These are phyloP conservation scores for Myocastor coypus DNA, from an alignment of 2,113 vertebrate species.

Conservation along the genomic window DNA sequence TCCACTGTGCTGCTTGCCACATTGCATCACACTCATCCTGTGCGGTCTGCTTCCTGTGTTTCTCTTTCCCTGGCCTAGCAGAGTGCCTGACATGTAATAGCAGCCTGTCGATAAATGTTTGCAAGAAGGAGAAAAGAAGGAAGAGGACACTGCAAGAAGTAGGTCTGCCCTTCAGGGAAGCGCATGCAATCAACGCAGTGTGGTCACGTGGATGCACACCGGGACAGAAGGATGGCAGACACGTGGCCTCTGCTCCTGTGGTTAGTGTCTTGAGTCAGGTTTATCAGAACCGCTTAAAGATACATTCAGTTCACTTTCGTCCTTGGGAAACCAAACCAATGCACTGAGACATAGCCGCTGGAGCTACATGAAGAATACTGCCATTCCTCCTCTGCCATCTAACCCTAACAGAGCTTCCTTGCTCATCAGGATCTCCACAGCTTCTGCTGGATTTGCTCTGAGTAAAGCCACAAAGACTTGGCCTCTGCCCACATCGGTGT, in stretches of 20 bases:
- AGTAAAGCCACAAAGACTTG: not conserved
- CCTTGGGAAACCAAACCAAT: not conserved
- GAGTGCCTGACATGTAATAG: not conserved
- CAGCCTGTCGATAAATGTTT: not conserved
- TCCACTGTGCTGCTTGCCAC: conserved; percentile 12
- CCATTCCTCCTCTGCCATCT: not conserved
- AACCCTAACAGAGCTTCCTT: not conserved
- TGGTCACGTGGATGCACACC: not conserved
- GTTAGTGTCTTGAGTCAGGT: not conserved
- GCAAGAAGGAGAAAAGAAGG: not conserved
- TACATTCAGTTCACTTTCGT: not conserved
- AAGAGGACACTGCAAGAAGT: not conserved
- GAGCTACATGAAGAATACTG: not conserved
- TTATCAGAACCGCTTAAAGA: not conserved
- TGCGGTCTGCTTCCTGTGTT: not conserved
- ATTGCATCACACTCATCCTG: not conserved
- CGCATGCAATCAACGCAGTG: not conserved
- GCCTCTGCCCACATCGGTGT: not conserved
- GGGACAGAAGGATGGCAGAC: not conserved
- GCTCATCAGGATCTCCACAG: not conserved
- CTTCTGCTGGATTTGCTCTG: not conserved
- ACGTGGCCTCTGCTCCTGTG: no score
- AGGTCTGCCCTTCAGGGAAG: not conserved
- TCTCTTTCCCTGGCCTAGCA: not conserved
- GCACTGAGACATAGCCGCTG: not conserved